A percentile compares a stretch with the other conserved stretches of the same genome.
Evolutionary conservation across 2,888 invertebrate genomes (phyloP).

Genomic region (Eilema caniola): DNA sequence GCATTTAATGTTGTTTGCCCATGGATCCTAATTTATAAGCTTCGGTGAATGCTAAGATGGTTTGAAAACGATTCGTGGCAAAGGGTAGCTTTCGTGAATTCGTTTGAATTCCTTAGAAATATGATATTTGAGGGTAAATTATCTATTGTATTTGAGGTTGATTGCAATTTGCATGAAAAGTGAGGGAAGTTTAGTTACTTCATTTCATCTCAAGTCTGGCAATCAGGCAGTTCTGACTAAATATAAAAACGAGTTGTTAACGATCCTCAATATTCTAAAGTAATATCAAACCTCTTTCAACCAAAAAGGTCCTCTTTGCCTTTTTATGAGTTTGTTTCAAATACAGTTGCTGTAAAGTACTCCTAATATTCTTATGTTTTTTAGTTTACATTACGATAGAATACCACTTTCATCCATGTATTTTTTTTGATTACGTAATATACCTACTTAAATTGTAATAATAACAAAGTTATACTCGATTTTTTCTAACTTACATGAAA

Average conservation of each 20-base stretch:
- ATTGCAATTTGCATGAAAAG: slow-evolving; percentile 33
- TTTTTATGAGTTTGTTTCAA: background rate
- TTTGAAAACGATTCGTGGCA: slow-evolving; percentile 12
- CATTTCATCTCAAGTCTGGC: background rate
- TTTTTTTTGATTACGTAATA: background rate
- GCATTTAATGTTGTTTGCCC: background rate
- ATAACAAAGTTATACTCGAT: too few species aligned
- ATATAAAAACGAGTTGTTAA: background rate
- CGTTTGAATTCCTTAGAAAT: slow-evolving; percentile 40
- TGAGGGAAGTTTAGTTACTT: background rate
- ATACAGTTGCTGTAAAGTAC: too few species aligned
- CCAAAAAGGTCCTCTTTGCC: accelerated
- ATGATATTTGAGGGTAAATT: slow-evolving; percentile 46
- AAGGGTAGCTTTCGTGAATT: slow-evolving; percentile 26
- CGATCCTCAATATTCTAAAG: background rate
- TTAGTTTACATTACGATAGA: background rate
- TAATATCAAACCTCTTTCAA: background rate
- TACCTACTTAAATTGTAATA: background rate
- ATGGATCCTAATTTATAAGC: slow-evolving; percentile 31
- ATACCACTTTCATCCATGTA: background rate
- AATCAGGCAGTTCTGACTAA: background rate
- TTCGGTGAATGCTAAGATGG: slow-evolving; percentile 24
- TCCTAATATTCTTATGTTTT: background rate
- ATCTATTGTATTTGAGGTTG: slow-evolving; percentile 36
- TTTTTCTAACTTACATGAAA: too few species aligned